These are phyloP conservation scores for Rousettus leschenaultii DNA, from an alignment of 2,113 vertebrate genomes.

Conservation along the genomic window DNA sequence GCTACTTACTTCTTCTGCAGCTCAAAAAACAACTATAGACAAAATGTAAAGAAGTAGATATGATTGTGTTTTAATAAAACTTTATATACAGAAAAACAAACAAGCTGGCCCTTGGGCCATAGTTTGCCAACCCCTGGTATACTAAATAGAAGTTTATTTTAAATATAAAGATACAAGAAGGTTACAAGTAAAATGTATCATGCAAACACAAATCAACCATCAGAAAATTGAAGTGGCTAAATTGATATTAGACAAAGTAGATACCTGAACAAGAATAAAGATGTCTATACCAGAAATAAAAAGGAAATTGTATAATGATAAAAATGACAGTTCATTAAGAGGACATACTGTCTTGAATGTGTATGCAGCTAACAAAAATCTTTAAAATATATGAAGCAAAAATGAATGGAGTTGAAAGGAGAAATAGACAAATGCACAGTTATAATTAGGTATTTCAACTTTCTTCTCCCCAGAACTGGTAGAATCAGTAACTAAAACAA, in stretches of 20 bases:
- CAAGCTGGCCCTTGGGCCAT: background rate
- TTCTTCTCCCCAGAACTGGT: background rate
- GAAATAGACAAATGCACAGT: background rate
- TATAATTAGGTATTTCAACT: background rate
- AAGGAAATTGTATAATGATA: background rate
- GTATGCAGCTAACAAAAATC: background rate
- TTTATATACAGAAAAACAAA: background rate
- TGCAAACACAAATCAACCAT: background rate
- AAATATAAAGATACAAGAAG: background rate
- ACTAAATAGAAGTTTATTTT: background rate
- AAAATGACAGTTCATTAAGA: background rate
- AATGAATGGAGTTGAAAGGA: background rate
- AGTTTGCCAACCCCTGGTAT: background rate
- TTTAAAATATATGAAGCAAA: background rate
- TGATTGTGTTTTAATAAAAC: background rate
- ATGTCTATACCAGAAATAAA: background rate
- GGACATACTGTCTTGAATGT: background rate
- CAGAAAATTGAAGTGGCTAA: background rate
- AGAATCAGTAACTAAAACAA: background rate
- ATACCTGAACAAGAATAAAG: background rate
- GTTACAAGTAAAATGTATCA: background rate
- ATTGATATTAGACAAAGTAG: background rate
- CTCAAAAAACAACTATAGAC: background rate
- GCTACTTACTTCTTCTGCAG: background rate
- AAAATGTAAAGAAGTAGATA: background rate